A percentile compares a stretch with the other conserved stretches of the same genome.
Evolutionary conservation across 2,797 vertebrate species (phyloP).

Genomic region (Siniperca obscura): DNA sequence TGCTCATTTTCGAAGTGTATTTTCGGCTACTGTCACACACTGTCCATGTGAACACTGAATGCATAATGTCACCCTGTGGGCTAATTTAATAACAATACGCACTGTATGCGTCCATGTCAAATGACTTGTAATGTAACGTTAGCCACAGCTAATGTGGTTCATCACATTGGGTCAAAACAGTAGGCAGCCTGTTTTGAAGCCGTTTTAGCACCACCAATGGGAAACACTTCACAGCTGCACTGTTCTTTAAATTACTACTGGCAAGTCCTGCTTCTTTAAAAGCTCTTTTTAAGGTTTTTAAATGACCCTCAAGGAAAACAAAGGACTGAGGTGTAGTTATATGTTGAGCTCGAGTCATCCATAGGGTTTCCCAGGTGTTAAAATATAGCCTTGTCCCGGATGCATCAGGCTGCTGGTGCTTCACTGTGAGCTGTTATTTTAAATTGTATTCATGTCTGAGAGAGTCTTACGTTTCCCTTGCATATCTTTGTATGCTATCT

Average conservation of each 20-base stretch:
- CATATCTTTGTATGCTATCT: not conserved
- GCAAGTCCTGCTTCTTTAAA: conserved; percentile 12
- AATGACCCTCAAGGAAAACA: not conserved
- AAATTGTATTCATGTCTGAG: not conserved
- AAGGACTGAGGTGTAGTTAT: not conserved
- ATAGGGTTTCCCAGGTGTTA: not conserved
- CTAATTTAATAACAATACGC: conserved; percentile 11
- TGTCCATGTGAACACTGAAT: conserved; percentile 13
- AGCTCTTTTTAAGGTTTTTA: not conserved
- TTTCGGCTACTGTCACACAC: conserved; percentile 23
- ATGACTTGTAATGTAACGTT: conserved; percentile 35
- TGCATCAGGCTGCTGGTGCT: not conserved
- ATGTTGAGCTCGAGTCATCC: conserved; percentile 8
- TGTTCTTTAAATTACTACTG: conserved; percentile 19
- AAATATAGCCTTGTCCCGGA: conserved; percentile 1
- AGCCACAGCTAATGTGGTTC: conserved; percentile 25
- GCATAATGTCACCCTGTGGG: conserved; percentile 24
- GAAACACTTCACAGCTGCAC: conserved; percentile 55
- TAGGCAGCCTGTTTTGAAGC: conserved; percentile 25
- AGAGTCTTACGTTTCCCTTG: not conserved
- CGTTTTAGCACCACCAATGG: conserved; percentile 66
- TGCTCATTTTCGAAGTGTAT: not conserved
- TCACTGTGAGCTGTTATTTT: not conserved
- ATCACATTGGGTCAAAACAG: conserved; percentile 46
- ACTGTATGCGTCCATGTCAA: not conserved